Conservation (phyloP, 2,113 vertebrate genomes). For the Motacilla tschutschensis region DNA sequence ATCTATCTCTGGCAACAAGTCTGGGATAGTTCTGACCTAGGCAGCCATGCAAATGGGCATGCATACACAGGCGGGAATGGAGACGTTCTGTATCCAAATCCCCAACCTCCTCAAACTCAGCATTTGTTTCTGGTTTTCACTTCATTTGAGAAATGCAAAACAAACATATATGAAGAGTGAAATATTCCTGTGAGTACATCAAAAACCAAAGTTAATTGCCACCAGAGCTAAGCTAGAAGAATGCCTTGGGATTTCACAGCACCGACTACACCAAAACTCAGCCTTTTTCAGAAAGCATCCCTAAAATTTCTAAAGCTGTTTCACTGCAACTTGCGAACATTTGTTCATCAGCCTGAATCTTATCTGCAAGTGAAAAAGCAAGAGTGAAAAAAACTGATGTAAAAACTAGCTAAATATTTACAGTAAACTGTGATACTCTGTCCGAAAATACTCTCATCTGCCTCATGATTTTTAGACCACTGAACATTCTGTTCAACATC, state of each 20-base stretch:
- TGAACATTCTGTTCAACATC: no score
- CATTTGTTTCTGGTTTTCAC: not conserved
- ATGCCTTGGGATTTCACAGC: not conserved
- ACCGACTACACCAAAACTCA: not conserved
- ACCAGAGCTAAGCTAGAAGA: not conserved
- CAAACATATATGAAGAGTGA: not conserved
- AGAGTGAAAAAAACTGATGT: not conserved
- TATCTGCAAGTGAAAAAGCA: not conserved
- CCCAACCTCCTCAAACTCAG: not conserved
- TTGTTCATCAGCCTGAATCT: not conserved
- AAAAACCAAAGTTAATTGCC: not conserved
- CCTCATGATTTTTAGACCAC: no score
- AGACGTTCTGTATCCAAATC: not conserved
- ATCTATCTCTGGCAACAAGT: not conserved
- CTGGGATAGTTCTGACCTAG: not conserved
- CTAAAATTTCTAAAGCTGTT: not conserved
- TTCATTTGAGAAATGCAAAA: not conserved
- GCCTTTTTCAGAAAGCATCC: not conserved
- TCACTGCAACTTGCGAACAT: not conserved
- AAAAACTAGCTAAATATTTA: not conserved
- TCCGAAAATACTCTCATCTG: no score
- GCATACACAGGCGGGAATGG: not conserved
- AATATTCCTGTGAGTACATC: not conserved
- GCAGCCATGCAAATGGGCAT: not conserved
- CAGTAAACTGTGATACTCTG: not conserved